A percentile compares a stretch with the other conserved stretches of the same genome.
Evolutionary conservation across 1,140 invertebrate species (phyloP).

Genomic region (Trichonephila clavipes): DNA sequence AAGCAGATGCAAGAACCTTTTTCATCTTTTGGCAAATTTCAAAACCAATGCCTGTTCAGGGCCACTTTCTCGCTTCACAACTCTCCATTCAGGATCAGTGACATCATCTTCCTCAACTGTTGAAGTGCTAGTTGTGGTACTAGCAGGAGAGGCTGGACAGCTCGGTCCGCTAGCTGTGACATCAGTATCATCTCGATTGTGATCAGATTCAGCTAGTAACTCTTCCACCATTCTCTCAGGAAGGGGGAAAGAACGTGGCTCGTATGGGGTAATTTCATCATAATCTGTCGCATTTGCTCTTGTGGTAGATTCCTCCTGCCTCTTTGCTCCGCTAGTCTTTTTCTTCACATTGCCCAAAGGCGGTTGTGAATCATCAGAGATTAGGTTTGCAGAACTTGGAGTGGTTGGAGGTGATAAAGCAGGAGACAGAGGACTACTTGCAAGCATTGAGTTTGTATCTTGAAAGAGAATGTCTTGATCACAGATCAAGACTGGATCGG

Average conservation of each 20-base stretch:
- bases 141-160: slow-evolving; percentile 52
- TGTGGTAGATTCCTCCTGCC: background rate
- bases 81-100: slow-evolving; percentile 69
- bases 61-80: slow-evolving; percentile 14
- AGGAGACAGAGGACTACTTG: slow-evolving; percentile 78
- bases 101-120: slow-evolving; percentile 35
- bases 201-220: slow-evolving; percentile 84
- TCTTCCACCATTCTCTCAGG: slow-evolving; percentile 86
- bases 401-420: slow-evolving; percentile 86
- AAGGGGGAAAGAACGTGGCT: slow-evolving; percentile 88
- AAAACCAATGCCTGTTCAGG: slow-evolving; percentile 30
- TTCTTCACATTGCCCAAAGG: slow-evolving; percentile 83
- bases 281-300: slow-evolving; percentile 69
- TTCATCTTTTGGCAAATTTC: slow-evolving; percentile 68
- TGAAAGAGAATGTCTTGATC: slow-evolving; percentile 62
- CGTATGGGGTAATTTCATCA: slow-evolving; percentile 84
- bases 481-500: slow-evolving; percentile 43
- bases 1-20: background rate
- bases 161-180: slow-evolving; percentile 40
- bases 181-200: slow-evolving; percentile 29
- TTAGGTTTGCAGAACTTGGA: slow-evolving; percentile 82
- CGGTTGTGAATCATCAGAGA: slow-evolving; percentile 82
- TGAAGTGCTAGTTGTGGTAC: background rate
- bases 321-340: slow-evolving; percentile 49
- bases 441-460: slow-evolving; percentile 25